Base-by-base conservation (phyloP, 2,113 vertebrate genomes). In the Procavia capensis region DNA sequence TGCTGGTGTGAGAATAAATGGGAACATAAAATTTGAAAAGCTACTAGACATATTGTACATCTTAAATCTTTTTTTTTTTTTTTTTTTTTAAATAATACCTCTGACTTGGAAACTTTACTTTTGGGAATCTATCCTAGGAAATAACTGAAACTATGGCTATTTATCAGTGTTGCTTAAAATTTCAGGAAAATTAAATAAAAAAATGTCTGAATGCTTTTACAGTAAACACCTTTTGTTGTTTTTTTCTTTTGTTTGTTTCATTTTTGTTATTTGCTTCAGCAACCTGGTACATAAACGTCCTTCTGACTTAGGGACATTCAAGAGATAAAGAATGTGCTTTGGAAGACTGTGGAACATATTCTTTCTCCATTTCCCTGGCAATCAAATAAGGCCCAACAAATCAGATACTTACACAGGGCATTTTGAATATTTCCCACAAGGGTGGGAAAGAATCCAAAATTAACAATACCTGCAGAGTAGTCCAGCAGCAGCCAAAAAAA, bases 101-200 rank as follows among this genome's bases (percentile, higher is more conserved):
- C 92, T 94, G 25, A 59, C 59, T 34, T 9, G 64, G 72, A 85
- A 84, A 92, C 59, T 81, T 95, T 82, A 54, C 74, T 84, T 74
- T 50, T 63, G 50, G 84, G 43, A 93, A 27, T 85, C 36, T 90
- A 54, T 61, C 13, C 36, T 50, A 50, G 70, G 19, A 95, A 94
- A 83, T 75, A 86, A 91, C 19, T 34, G 13, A 47, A 93, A 95
- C 50, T 6, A 0, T 61, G 68, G 6, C 16, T 85, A 31, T 64
- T 84, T 92, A 70, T 81, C 47, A 31, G 17, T 68, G 19, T 36
- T 59, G 39, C 84, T 93, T 83, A 86, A 76, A 94, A 63, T 31
- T 41, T 2, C 39, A 85, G 25, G 29, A 86, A 88, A 63, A 68
- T 16, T 19, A 31, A 66, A 68, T 9, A 50, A 59, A 93, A 85